Conservation (phyloP, 2,797 vertebrate genomes). For the Fistularia tabacaria region DNA sequence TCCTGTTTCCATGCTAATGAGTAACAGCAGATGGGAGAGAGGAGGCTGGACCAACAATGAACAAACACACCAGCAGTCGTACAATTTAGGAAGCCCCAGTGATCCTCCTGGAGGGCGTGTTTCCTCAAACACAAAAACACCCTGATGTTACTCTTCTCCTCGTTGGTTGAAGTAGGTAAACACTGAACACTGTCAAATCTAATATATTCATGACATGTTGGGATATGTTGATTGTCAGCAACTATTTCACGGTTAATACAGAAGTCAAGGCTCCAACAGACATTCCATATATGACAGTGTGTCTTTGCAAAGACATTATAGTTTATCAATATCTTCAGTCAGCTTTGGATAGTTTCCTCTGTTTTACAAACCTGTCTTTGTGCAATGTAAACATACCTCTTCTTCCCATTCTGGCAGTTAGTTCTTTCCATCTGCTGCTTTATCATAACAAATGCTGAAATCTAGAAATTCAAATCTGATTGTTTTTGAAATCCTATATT, state of each 20-base stretch:
- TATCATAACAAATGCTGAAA: too few relatives aligned
- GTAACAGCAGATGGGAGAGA: slow-evolving; percentile 73
- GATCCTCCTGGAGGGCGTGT: slow-evolving; percentile 34
- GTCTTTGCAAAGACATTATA: too few relatives aligned
- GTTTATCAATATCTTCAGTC: too few relatives aligned
- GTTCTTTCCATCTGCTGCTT: too few relatives aligned
- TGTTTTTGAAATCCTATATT: too few relatives aligned
- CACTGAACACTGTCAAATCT: slow-evolving; percentile 11
- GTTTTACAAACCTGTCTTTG: too few relatives aligned
- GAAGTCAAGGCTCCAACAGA: neutral
- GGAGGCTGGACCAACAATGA: slow-evolving; percentile 69
- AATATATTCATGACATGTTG: slow-evolving; percentile 5
- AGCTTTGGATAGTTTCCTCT: too few relatives aligned
- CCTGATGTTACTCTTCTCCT: neutral
- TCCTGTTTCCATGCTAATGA: slow-evolving; percentile 78
- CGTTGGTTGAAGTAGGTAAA: slow-evolving; percentile 6
- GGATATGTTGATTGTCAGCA: slow-evolving; percentile 11
- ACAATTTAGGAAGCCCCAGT: slow-evolving; percentile 46
- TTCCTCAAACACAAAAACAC: slow-evolving; percentile 22
- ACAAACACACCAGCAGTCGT: slow-evolving; percentile 64
- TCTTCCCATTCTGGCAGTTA: too few relatives aligned
- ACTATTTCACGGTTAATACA: neutral
- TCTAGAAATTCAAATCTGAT: too few relatives aligned
- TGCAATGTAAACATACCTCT: too few relatives aligned
- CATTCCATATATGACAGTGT: neutral